These are phyloP conservation scores for Sciurus vulgaris DNA, from an alignment of 2,797 vertebrate species.

Conservation along the genomic window DNA sequence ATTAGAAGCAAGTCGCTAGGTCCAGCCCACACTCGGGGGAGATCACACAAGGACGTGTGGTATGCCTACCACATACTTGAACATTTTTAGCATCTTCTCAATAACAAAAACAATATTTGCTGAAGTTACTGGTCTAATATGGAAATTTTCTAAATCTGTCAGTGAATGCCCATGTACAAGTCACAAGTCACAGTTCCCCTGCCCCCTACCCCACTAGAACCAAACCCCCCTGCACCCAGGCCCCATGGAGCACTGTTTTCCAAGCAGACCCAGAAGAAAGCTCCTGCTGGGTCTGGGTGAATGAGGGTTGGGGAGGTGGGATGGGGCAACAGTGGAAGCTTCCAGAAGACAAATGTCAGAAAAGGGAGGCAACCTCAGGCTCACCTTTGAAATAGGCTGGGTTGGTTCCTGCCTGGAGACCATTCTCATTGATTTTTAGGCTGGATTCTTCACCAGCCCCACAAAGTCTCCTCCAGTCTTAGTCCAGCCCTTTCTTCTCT, in stretches of 20 bases:
- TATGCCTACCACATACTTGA: conserved; percentile 2
- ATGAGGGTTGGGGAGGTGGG: not conserved
- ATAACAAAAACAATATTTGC: conserved; percentile 53
- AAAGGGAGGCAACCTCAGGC: not conserved
- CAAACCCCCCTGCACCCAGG: not conserved
- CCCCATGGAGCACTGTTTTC: not conserved
- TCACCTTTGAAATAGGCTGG: not conserved
- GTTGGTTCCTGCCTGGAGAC: not conserved
- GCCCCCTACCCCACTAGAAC: not conserved
- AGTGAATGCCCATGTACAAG: not conserved
- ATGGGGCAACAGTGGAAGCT: not conserved
- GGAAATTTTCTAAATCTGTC: conserved; percentile 36
- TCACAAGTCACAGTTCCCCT: not conserved
- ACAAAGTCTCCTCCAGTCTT: not conserved
- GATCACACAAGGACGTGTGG: not conserved
- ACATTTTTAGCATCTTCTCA: conserved; percentile 50
- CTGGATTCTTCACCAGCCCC: not conserved
- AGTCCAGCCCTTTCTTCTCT: not conserved
- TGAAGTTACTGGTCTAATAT: not conserved
- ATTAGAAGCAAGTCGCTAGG: conserved; percentile 29
- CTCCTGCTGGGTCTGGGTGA: not conserved
- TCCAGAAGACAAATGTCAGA: not conserved
- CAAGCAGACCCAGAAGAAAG: not conserved
- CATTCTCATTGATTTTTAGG: not conserved
- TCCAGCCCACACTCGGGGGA: not conserved